These are phyloP conservation scores for Myotis lucifugus DNA, from an alignment of 2,113 vertebrate species.

Conservation along the genomic window DNA sequence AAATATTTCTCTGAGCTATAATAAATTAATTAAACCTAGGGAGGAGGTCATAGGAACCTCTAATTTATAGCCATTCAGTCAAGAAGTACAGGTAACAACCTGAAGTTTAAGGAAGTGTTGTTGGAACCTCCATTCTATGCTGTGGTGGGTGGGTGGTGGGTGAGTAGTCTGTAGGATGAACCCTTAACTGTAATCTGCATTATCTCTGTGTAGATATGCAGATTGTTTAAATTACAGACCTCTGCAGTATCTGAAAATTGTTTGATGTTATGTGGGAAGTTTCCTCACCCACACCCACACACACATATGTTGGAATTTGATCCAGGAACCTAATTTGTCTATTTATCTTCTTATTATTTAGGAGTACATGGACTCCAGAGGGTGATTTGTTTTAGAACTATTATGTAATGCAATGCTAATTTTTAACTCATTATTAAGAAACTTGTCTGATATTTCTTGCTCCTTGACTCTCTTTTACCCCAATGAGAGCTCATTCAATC, in stretches of 20 bases:
- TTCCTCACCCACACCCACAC: background rate
- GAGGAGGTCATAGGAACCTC: background rate
- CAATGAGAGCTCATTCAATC: background rate
- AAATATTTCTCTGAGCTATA: background rate
- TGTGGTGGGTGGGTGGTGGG: background rate
- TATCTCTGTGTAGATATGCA: background rate
- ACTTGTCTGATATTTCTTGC: background rate
- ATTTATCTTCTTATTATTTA: background rate
- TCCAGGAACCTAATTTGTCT: background rate
- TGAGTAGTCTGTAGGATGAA: background rate
- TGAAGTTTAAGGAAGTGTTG: background rate
- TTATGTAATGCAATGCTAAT: background rate
- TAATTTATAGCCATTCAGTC: background rate
- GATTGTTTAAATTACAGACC: background rate
- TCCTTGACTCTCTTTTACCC: background rate
- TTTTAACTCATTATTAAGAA: background rate
- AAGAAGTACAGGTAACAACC: background rate
- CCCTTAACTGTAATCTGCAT: background rate
- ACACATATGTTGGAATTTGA: background rate
- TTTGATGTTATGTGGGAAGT: background rate
- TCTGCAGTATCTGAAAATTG: background rate
- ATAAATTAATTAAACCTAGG: background rate
- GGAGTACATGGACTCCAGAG: background rate
- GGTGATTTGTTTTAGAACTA: background rate
- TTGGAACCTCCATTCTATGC: background rate